These are phyloP conservation scores for Parnassius orleans DNA, from an alignment of 2,888 invertebrate genomes.

Conservation along the genomic window DNA sequence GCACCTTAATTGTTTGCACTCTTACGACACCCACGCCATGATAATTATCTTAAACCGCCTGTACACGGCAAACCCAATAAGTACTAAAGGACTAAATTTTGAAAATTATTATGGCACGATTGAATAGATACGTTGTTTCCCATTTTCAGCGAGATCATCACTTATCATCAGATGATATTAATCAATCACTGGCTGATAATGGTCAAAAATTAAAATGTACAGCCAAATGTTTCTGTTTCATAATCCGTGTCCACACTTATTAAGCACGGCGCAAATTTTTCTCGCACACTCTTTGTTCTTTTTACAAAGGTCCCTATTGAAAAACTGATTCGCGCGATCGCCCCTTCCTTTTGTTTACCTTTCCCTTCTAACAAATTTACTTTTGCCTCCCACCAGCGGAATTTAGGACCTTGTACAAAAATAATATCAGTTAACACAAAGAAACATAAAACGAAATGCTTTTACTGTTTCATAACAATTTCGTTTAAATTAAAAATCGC, in stretches of 20 bases:
- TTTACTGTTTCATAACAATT: background rate
- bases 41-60: too few species aligned
- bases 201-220: background rate
- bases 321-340: slow-evolving; percentile 43
- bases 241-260: slow-evolving; percentile 32
- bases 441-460: background rate
- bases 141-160: too few species aligned
- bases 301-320: slow-evolving; percentile 40
- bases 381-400: slow-evolving; percentile 1
- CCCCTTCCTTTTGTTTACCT: slow-evolving; percentile 31
- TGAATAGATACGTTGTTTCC: background rate
- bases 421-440: background rate
- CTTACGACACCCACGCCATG: too few species aligned
- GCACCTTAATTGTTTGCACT: too few species aligned
- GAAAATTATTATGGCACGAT: background rate
- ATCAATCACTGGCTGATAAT: background rate
- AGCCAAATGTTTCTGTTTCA: background rate
- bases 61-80: too few species aligned
- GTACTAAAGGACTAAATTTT: too few species aligned
- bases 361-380: slow-evolving; percentile 2
- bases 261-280: slow-evolving; percentile 34
- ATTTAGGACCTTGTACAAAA: background rate
- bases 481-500: background rate
- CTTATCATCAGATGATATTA: background rate
- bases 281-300: slow-evolving; percentile 38